Evolutionary conservation across 2,113 vertebrate genomes (phyloP), one percentile per base, ranked within the genome.

Genomic region (Dendropsophus ebraccatus): DNA sequence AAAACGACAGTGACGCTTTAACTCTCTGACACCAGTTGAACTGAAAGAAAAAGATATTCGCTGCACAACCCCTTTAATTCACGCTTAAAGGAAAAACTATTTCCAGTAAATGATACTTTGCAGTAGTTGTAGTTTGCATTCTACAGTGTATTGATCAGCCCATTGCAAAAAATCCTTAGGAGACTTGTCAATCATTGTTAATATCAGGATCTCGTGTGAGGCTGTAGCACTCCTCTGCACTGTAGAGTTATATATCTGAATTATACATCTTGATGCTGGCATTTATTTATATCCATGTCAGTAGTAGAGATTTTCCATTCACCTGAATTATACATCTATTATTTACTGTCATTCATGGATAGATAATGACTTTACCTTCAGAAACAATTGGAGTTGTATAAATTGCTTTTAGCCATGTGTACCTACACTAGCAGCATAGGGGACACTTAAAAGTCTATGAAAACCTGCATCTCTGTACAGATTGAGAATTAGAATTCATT

Each of bases 401-500:
- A 19, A 37, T 25, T 32, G 32, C 23, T 67, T 41, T 47, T 30
- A 65, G 12, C 2, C 5, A 9, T 21, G 6, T 56, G 11, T 23
- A 73, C 14, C 32, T 62, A 37, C 32, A 23, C 5, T 19, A 32
- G 62, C 28, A 35, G 25, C 25, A 23, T 35, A 8, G 41, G 19
- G 21, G 12, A n/a, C 50, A 54, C 50, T 73, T 83, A 45, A 72
- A 72, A 54, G 49, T 11, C 25, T 49, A 56, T 83, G 25, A 37
- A 21, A 70, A n/a, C 9, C 5, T 56, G 41, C 67, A 56, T 47
- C 50, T 32, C 35, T 30, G 32, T 35, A 47, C 30, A 12, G 67
- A 56, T 83, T 54, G 37, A 37, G 45, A 73, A 41, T 56, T 73
- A 73, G 54, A 72, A 70, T 25, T 81, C n/a, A 25, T 72, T 72